Evolutionary conservation across 2,113 vertebrate genomes (phyloP).

Genomic region (Calidris pygmaea): DNA sequence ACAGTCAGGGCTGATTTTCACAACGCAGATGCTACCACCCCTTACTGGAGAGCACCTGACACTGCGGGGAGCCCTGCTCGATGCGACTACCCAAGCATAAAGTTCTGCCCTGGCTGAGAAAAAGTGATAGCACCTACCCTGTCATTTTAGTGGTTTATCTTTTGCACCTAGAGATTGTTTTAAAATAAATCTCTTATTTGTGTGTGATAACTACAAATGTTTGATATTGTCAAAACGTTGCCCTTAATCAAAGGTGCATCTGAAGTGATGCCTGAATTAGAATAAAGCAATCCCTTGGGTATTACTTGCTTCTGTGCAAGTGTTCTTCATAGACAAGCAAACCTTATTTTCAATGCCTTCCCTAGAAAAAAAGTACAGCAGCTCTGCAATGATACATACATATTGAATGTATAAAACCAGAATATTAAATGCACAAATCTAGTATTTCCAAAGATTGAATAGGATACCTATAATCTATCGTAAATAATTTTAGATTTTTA

Average conservation of each 20-base stretch:
- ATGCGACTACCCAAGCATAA: accelerated
- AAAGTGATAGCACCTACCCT: neutral
- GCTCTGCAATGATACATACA: neutral
- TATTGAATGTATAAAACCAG: neutral
- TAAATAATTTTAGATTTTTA: neutral
- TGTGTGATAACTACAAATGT: neutral
- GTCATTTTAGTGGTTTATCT: neutral
- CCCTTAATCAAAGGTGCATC: neutral
- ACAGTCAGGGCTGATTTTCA: neutral
- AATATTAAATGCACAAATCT: neutral
- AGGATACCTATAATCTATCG: neutral
- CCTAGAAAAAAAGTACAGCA: neutral
- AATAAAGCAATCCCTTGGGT: neutral
- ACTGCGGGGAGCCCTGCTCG: neutral
- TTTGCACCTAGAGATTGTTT: neutral
- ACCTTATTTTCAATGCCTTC: neutral
- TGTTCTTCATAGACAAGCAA: neutral
- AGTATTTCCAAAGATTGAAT: neutral
- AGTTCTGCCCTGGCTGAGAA: neutral
- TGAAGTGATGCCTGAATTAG: neutral
- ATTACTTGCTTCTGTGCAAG: neutral
- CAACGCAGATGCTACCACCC: neutral
- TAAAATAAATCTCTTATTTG: neutral
- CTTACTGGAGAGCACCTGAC: neutral
- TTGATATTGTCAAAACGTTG: neutral